Conservation (phyloP, 1,140 invertebrate species). For the Sinonovacula constricta region DNA sequence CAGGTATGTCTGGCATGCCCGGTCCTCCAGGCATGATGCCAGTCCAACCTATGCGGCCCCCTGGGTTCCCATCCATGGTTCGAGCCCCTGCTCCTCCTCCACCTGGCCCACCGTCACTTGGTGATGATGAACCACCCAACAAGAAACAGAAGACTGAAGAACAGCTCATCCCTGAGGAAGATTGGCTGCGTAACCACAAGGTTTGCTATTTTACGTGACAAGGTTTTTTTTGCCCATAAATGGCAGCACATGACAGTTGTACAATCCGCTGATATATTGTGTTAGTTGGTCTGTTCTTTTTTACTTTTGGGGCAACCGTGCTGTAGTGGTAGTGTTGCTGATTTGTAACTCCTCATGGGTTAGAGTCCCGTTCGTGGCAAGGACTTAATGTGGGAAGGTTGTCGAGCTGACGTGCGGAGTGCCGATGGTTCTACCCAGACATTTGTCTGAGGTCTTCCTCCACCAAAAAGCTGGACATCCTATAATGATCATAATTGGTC, state of each 20-base stretch:
- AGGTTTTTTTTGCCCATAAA: neutral
- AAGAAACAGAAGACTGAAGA: conserved; percentile 97
- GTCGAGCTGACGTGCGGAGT: too few species aligned
- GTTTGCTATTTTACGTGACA: neutral
- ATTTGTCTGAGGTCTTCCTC: too few species aligned
- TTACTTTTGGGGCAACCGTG: neutral
- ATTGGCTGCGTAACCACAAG: conserved; percentile 86
- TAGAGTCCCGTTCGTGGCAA: too few species aligned
- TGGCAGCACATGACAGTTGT: neutral
- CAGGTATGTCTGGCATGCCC: conserved; percentile 67
- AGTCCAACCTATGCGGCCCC: conserved; percentile 49
- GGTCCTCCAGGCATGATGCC: conserved; percentile 57
- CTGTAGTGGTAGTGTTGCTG: too few species aligned
- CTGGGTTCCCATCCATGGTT: conserved; percentile 59
- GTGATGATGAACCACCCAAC: conserved; percentile 90
- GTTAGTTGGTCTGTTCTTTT: too few species aligned
- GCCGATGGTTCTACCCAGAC: too few species aligned
- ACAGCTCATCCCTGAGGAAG: conserved; percentile 91
- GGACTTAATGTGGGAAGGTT: too few species aligned
- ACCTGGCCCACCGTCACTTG: conserved; percentile 60
- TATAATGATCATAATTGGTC: too few species aligned
- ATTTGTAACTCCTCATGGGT: too few species aligned
- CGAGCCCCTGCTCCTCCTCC: conserved; percentile 60
- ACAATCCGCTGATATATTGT: neutral
- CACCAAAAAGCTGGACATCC: too few species aligned